Conservation (phyloP, 2,113 vertebrate species). For the Brevimyrus niger region DNA sequence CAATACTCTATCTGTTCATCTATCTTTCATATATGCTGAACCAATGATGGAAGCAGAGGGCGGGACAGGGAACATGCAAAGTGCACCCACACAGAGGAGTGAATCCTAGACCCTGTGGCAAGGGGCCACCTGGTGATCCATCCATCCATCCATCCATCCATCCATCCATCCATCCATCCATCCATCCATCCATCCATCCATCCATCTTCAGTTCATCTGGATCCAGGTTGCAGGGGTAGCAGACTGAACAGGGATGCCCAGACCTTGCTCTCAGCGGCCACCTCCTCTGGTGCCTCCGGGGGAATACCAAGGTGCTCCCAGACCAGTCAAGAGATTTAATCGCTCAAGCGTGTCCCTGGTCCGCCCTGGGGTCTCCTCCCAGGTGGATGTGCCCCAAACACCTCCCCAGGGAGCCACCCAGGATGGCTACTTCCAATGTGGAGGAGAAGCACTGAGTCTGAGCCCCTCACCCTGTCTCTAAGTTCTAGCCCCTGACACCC, state of each 20-base stretch:
- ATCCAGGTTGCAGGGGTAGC: not conserved
- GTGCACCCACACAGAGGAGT: not conserved
- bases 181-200: not conserved
- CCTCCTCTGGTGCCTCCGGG: not conserved
- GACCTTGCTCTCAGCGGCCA: not conserved
- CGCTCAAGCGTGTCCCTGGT: not conserved
- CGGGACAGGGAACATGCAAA: not conserved
- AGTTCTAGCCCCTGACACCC: not conserved
- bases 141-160: not conserved
- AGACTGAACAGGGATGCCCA: not conserved
- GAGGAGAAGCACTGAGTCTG: not conserved
- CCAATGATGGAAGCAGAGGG: not conserved
- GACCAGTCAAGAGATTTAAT: not conserved
- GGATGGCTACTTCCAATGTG: not conserved
- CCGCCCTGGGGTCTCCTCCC: not conserved
- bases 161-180: not conserved
- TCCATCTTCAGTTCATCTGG: not conserved
- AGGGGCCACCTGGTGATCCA: not conserved
- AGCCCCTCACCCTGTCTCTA: not conserved
- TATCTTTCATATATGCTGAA: not conserved
- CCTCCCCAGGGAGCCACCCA: not conserved
- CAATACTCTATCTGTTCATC: not conserved
- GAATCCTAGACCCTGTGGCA: not conserved
- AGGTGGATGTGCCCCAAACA: not conserved
- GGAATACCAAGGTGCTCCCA: not conserved